Base-by-base conservation (phyloP, 2,113 vertebrate genomes). In the Drymodes brunneopygia region DNA sequence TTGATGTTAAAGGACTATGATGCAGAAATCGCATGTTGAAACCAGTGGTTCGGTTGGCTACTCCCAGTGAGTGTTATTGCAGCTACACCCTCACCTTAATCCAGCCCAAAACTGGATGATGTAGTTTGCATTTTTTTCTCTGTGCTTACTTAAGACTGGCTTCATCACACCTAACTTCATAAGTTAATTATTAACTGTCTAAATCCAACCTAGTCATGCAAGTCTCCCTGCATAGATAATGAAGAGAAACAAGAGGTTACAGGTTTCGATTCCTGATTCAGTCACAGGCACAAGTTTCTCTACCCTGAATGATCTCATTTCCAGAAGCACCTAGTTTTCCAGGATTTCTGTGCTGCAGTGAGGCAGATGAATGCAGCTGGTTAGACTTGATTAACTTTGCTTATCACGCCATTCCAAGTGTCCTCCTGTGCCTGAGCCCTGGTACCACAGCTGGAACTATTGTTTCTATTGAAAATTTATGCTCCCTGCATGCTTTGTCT, bases 171-270 rank as follows among this genome's bases (percentile, higher is more conserved):
- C 56, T 71, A 31, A 56, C 57, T 57, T 57, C 45, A 53, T 28
- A 75, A 84, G 90, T 94, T 96, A 94, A 93, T 87, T 47, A 79
- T 95, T 93, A 95, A 91, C 92, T 31, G 14, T 16, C 47, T 80
- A 40, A 71, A 67, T 44, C 16, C 53, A 67, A 38, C 35, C 51
- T 20, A 29, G 66, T 47, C 74, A n/a, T 60, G 44, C 78, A 74
- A 40, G 44, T 71, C n/a, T 95, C n/a, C 50, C 40, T 11, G 11
- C 0, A 20, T 6, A 91, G 85, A 65, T 87, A 75, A 87, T 2
- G 0, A 36, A 36, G 73, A 62, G 70, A 73, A 91, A 58, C 0
- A 1, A 81, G 42, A 29, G 0, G 0, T 62, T 70, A 6, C 29
- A n/a, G 47, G 72, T 91, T 95, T 94, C 2, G 0, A 53, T 45